A percentile compares a stretch with the other conserved stretches of the same genome.
phyloP scores from a whole-genome alignment of 30 jellyfish, hydroid and myxozoan species.

The Pseudorhiza aurosa region DNA sequence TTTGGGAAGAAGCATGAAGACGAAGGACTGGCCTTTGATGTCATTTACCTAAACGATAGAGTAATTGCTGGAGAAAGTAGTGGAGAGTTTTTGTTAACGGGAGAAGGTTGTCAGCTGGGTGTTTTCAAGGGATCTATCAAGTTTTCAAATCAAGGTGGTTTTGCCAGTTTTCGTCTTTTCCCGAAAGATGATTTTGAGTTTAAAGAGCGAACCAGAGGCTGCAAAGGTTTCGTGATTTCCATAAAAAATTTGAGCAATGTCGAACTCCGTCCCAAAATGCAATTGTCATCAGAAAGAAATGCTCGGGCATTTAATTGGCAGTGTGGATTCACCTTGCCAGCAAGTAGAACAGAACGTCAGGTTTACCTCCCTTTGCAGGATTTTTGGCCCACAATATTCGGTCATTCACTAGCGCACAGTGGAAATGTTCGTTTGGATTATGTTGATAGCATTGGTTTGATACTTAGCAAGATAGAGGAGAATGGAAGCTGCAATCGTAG shows the following conservation, averaged over 20 bases:
- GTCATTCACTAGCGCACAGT: conserved; percentile 80
- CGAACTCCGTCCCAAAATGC: conserved; percentile 68
- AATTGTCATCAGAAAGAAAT: conserved; percentile 71
- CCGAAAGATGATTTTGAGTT: conserved; percentile 59
- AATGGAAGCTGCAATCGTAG: conserved; percentile 77
- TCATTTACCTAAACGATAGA: conserved; percentile 23
- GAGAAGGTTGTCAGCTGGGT: conserved; percentile 5
- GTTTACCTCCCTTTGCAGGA: conserved; percentile 56
- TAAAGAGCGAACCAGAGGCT: conserved; percentile 15
- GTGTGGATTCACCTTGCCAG: conserved; percentile 66
- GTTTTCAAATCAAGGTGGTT: conserved; percentile 69
- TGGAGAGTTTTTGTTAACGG: conserved; percentile 10
- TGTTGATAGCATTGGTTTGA: conserved; percentile 87
- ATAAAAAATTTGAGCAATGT: conserved; percentile 35
- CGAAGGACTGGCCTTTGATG: not conserved
- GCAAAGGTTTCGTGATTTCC: conserved; percentile 59
- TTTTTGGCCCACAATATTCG: conserved; percentile 95
- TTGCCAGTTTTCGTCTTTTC: conserved; percentile 78
- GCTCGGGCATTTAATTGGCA: conserved; percentile 91
- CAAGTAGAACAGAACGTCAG: conserved; percentile 28
- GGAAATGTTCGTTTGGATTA: conserved; percentile 86
- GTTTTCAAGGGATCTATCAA: conserved; percentile 59
- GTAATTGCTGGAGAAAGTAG: conserved; percentile 56
- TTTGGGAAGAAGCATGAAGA: conserved; percentile 30
- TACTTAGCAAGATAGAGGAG: conserved; percentile 81